Percentiles rank a stretch among this genome's conserved stretches.
These are phyloP conservation scores for Leistus spinibarbis DNA, from an alignment of 2,888 invertebrate genomes.

Conservation along the genomic window DNA sequence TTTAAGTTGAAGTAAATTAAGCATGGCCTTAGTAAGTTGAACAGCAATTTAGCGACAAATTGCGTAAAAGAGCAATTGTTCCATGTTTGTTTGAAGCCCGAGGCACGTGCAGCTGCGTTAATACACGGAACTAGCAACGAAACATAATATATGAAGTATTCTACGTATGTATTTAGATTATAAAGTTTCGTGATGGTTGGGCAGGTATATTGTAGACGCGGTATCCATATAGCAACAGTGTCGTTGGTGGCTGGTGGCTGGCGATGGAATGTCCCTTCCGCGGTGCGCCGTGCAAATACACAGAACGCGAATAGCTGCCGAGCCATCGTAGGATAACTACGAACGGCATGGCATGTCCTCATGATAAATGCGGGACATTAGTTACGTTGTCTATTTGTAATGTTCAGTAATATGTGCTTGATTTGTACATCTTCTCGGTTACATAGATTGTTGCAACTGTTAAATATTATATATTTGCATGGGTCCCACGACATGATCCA, in stretches of 20 bases:
- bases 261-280: neutral
- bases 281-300: neutral
- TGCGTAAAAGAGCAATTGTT: no score
- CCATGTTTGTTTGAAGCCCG: no score
- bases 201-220: neutral
- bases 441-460: neutral
- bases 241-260: neutral
- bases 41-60: no score
- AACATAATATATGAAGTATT: no score
- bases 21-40: no score
- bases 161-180: no score
- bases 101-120: no score
- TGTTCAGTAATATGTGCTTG: constrained; percentile 24
- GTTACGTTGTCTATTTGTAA: constrained; percentile 27
- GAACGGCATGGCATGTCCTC: constrained; percentile 8
- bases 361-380: constrained; percentile 27
- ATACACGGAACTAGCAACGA: no score
- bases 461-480: neutral
- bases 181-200: no score
- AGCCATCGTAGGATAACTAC: neutral
- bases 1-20: no score
- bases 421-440: constrained; percentile 12
- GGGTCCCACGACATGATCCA: neutral
- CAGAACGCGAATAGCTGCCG: neutral
- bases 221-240: neutral